A percentile compares a stretch with the other conserved stretches of the same genome.
Evolutionary conservation across 2,888 invertebrate species (phyloP).

Genomic region (Dromius quadrimaculatus): DNA sequence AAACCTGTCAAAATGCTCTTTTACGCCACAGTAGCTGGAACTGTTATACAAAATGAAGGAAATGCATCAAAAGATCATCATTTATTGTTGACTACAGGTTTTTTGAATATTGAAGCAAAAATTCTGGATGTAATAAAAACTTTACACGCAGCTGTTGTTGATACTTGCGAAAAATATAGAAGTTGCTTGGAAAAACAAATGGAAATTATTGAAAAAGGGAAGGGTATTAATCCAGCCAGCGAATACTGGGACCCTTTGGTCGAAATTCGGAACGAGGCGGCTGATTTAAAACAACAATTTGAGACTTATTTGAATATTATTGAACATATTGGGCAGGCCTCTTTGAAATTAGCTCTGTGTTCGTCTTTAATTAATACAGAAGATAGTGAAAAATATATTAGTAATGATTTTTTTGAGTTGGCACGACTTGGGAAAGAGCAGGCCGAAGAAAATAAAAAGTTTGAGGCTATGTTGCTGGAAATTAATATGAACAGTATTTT

Average conservation of each 20-base stretch:
- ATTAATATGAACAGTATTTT: constrained; percentile 9
- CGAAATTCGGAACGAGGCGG: constrained; percentile 14
- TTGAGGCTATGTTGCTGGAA: constrained; percentile 13
- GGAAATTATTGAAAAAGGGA: constrained; percentile 32
- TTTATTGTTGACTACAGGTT: constrained; percentile 1
- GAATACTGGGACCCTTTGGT: constrained; percentile 31
- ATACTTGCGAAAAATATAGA: constrained; percentile 37
- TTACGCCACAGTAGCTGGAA: constrained; percentile 8
- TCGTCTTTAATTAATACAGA: constrained; percentile 17
- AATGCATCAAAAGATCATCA: background rate
- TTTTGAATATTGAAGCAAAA: constrained; percentile 10
- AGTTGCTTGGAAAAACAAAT: constrained; percentile 31
- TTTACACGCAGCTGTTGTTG: constrained; percentile 17
- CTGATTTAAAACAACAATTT: constrained; percentile 26
- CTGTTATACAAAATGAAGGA: background rate
- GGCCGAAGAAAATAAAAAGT: constrained; percentile 25
- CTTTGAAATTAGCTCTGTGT: constrained; percentile 31
- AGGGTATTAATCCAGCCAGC: background rate
- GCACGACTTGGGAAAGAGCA: constrained; percentile 15
- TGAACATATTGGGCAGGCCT: constrained; percentile 26
- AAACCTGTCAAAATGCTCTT: background rate
- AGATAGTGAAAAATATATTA: constrained; percentile 14
- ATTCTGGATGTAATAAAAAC: constrained; percentile 29
- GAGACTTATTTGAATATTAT: constrained; percentile 24
- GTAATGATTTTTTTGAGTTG: constrained; percentile 39